Conservation (phyloP, 2,797 vertebrate species). For the Brotula barbata region DNA sequence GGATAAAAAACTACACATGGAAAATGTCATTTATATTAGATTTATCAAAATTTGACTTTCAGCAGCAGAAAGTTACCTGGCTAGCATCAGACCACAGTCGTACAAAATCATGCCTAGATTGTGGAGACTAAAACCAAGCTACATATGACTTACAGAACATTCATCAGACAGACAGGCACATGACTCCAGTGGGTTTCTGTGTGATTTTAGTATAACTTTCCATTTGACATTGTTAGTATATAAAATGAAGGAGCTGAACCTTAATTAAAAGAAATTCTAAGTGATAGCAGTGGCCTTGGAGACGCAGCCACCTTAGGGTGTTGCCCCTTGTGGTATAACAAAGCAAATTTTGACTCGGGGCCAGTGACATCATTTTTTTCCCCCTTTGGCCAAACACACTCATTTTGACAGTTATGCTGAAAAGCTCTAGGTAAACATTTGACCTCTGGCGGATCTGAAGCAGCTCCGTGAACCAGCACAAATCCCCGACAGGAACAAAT, state of each 20-base stretch:
- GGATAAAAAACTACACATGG: too few species aligned
- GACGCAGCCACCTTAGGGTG: constrained; percentile 18
- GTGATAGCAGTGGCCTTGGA: constrained; percentile 6
- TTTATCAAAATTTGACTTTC: too few species aligned
- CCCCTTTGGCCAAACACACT: constrained; percentile 24
- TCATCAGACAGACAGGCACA: too few species aligned
- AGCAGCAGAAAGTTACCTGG: too few species aligned
- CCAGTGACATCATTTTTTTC: constrained; percentile 38
- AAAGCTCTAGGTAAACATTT: constrained; percentile 34
- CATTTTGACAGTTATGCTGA: constrained; percentile 22
- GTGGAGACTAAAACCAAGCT: too few species aligned
- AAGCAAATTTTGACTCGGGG: constrained; percentile 18
- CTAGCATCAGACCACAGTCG: too few species aligned
- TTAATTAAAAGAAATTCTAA: constrained; percentile 2
- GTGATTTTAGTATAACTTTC: too few species aligned
- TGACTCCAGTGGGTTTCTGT: constrained; percentile 1
- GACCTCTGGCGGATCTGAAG: constrained; percentile 42
- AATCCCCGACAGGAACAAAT: constrained; percentile 61
- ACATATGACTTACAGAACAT: too few species aligned
- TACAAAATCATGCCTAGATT: too few species aligned
- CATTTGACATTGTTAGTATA: not conserved
- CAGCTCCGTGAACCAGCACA: constrained; percentile 31
- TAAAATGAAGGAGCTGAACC: not conserved
- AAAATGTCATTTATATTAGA: too few species aligned
- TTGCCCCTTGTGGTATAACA: constrained; percentile 13